phyloP scores from a whole-genome alignment of 1,140 invertebrate species.

The Macrocentrus cingulum region DNA sequence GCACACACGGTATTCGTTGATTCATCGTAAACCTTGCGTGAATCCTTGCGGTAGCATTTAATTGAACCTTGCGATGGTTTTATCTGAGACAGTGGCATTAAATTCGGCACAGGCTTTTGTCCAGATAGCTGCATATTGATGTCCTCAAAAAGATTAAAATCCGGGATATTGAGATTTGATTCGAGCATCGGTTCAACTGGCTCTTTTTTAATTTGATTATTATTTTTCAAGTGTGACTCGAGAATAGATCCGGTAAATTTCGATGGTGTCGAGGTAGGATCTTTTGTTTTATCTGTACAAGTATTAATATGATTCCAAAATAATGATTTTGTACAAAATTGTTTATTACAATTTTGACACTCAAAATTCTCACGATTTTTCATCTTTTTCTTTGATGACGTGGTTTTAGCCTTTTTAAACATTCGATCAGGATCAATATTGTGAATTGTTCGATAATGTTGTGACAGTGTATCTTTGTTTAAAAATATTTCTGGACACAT shows the following conservation, averaged over 20 bases:
- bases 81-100: conserved; percentile 48
- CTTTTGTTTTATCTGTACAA: conserved; percentile 35
- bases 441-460: conserved; percentile 51
- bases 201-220: conserved; percentile 52
- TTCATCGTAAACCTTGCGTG: conserved; percentile 56
- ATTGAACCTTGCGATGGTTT: conserved; percentile 34
- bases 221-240: conserved; percentile 52
- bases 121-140: conserved; percentile 54
- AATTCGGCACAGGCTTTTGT: conserved; percentile 51
- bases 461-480: conserved; percentile 44
- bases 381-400: conserved; percentile 32
- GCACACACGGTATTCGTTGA: conserved; percentile 55
- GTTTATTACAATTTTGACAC: conserved; percentile 51
- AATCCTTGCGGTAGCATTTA: conserved; percentile 56
- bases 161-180: conserved; percentile 53
- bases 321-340: conserved; percentile 51
- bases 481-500: conserved; percentile 56
- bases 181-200: conserved; percentile 39
- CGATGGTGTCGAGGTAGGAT: conserved; percentile 19
- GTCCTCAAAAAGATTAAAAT: conserved; percentile 56
- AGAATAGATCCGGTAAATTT: conserved; percentile 43
- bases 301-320: conserved; percentile 51
- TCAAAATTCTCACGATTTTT: conserved; percentile 45
- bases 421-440: conserved; percentile 48
- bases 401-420: conserved; percentile 44